Evolutionary conservation across 2,888 invertebrate genomes (phyloP).

Genomic region (Tachina fera): DNA sequence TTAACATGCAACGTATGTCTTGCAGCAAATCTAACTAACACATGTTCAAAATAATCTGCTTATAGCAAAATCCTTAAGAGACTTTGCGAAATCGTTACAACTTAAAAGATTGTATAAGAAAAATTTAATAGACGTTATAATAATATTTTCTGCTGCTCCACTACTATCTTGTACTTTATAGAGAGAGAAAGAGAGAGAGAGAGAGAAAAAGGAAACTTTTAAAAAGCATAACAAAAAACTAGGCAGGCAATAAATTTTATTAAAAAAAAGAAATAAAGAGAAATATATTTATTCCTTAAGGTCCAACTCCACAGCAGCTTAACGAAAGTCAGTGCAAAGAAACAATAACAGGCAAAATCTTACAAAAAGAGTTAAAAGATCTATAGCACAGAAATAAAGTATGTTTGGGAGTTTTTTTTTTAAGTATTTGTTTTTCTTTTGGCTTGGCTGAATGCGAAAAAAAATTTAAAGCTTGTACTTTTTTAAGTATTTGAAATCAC

Average conservation of each 20-base stretch:
- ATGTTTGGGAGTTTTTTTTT: constrained; percentile 4
- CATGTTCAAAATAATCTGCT: constrained; percentile 69
- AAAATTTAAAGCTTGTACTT: constrained; percentile 18
- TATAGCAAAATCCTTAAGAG: constrained; percentile 67
- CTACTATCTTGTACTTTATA: constrained; percentile 3
- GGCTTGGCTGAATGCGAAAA: background rate
- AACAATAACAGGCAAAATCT: constrained; percentile 35
- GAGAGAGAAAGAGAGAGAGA: background rate
- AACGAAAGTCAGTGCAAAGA: constrained; percentile 56
- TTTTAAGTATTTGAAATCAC: constrained; percentile 28
- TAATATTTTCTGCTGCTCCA: constrained; percentile 52
- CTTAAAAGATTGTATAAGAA: constrained; percentile 60
- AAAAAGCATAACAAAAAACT: background rate
- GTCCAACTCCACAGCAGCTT: constrained; percentile 44
- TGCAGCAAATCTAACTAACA: constrained; percentile 64
- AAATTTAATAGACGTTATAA: constrained; percentile 63
- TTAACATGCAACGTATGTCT: constrained; percentile 13
- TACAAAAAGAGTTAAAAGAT: constrained; percentile 34
- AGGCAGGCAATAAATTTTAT: constrained; percentile 5
- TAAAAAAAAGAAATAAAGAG: constrained; percentile 15
- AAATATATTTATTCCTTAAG: constrained; percentile 39
- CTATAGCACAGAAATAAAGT: constrained; percentile 30
- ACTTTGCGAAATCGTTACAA: constrained; percentile 64
- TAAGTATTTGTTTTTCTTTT: background rate
- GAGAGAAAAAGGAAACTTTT: background rate